These are phyloP conservation scores for Mareca strepera DNA, from an alignment of 2,797 vertebrate genomes.

Conservation along the genomic window DNA sequence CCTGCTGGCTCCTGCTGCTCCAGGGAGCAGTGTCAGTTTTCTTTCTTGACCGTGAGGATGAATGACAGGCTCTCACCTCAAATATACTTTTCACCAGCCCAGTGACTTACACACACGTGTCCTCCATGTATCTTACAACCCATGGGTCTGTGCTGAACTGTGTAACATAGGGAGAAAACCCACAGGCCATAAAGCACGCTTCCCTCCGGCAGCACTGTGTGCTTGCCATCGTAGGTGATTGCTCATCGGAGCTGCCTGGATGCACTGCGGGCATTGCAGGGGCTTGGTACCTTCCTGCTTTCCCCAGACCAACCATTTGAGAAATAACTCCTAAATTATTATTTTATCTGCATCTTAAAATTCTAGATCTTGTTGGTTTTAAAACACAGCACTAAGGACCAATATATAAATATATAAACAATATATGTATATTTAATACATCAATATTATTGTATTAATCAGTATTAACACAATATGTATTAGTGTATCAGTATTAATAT, in stretches of 20 bases:
- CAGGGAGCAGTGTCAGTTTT: slow-evolving; percentile 65
- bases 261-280: slow-evolving; percentile 28
- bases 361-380: neutral
- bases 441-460: too few relatives aligned
- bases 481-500: neutral
- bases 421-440: too few relatives aligned
- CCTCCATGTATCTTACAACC: slow-evolving; percentile 59
- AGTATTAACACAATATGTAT: too few relatives aligned
- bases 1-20: slow-evolving; percentile 74
- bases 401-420: neutral
- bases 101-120: slow-evolving; percentile 68
- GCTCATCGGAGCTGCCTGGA: slow-evolving; percentile 45
- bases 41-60: slow-evolving; percentile 67
- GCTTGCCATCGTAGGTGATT: neutral
- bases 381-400: neutral
- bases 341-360: neutral
- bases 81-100: slow-evolving; percentile 64
- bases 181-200: slow-evolving; percentile 59
- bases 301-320: neutral
- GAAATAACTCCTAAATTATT: neutral
- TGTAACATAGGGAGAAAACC: slow-evolving; percentile 67
- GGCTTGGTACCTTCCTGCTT: neutral
- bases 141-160: slow-evolving; percentile 57
- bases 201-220: slow-evolving; percentile 26
- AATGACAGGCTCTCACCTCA: slow-evolving; percentile 77